These are phyloP conservation scores for Sinocyclocheilus anophthalmus DNA, from an alignment of 2,113 vertebrate species.

Conservation along the genomic window DNA sequence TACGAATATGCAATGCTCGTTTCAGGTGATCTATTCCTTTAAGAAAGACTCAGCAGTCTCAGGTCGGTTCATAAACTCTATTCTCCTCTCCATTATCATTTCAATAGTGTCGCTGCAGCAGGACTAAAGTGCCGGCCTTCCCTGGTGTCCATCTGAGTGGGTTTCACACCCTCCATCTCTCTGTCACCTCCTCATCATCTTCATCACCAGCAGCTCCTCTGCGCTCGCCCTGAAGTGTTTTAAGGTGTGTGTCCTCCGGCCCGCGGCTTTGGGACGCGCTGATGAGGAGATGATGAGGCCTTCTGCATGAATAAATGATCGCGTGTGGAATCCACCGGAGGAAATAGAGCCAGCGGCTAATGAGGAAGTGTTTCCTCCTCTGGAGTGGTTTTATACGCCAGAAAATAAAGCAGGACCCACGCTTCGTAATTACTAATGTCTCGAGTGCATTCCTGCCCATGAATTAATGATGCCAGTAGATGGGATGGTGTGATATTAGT, in stretches of 20 bases:
- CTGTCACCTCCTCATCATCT: slow-evolving; percentile 38
- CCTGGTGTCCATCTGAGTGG: slow-evolving; percentile 24
- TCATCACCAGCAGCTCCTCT: slow-evolving; percentile 43
- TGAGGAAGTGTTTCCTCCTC: slow-evolving; percentile 56
- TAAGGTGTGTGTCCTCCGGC: slow-evolving; percentile 18
- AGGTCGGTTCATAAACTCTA: not conserved
- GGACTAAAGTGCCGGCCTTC: slow-evolving; percentile 38
- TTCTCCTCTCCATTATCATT: slow-evolving; percentile 24
- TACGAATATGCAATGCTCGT: not conserved
- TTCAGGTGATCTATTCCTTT: not conserved
- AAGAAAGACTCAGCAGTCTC: not conserved
- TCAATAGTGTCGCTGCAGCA: slow-evolving; percentile 46
- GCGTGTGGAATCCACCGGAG: slow-evolving; percentile 46
- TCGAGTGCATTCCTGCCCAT: slow-evolving; percentile 55
- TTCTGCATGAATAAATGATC: slow-evolving; percentile 67
- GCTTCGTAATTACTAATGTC: slow-evolving; percentile 56
- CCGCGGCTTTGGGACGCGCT: not conserved
- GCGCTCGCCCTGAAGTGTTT: slow-evolving; percentile 54
- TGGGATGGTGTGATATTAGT: slow-evolving; percentile 50
- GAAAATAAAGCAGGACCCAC: slow-evolving; percentile 54
- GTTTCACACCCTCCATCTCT: slow-evolving; percentile 53
- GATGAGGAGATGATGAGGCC: slow-evolving; percentile 44
- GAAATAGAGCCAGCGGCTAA: slow-evolving; percentile 60
- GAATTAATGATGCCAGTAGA: slow-evolving; percentile 59
- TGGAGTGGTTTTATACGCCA: slow-evolving; percentile 57